Percentiles rank a stretch among this genome's conserved stretches.
Evolutionary conservation across 1,140 invertebrate genomes (phyloP).

Genomic region (Hylaeus volcanicus): DNA sequence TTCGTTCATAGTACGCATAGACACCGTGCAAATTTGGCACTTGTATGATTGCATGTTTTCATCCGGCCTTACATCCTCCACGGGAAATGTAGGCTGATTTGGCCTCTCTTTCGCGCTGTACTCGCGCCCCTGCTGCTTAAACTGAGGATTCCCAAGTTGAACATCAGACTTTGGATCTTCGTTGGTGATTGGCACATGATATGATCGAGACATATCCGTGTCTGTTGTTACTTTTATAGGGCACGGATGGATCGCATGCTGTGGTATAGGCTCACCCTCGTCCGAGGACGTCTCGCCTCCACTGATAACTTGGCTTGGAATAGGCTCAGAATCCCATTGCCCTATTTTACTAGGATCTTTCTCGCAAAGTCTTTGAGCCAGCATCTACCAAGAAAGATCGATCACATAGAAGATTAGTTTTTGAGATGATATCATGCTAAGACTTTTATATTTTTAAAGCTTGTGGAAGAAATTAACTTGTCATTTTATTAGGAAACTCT

Average conservation of each 20-base stretch:
- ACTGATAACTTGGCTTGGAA: conserved; percentile 65
- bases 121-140: conserved; percentile 52
- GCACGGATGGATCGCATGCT: conserved; percentile 62
- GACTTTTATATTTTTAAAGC: too few species aligned
- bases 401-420: background rate
- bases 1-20: conserved; percentile 70
- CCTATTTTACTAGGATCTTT: conserved; percentile 89
- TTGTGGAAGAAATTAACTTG: too few species aligned
- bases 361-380: conserved; percentile 91
- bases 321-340: conserved; percentile 81
- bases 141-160: conserved; percentile 57
- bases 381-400: conserved; percentile 80
- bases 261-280: conserved; percentile 73
- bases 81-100: conserved; percentile 16
- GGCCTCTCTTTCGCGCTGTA: conserved; percentile 36
- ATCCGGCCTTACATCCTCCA: conserved; percentile 40
- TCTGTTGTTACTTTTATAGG: conserved; percentile 41
- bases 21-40: conserved; percentile 73
- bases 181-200: conserved; percentile 67
- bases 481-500: too few species aligned
- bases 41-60: conserved; percentile 66
- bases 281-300: conserved; percentile 78
- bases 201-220: conserved; percentile 61
- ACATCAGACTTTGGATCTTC: conserved; percentile 63
- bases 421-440: too few species aligned